Conservation (phyloP, 2,113 vertebrate genomes). For the Chinchilla lanigera region DNA sequence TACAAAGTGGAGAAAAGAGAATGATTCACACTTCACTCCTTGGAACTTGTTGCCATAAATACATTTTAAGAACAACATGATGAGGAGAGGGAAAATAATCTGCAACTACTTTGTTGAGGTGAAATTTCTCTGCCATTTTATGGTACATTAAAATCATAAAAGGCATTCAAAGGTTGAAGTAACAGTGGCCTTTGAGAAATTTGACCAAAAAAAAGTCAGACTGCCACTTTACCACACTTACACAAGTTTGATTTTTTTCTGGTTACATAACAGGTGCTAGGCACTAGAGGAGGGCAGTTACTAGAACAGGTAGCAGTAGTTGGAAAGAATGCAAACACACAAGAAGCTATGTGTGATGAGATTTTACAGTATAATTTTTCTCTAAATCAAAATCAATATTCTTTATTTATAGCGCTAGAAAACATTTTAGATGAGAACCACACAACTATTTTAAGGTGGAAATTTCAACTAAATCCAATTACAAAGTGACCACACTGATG, state of each 20-base stretch:
- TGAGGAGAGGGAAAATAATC: not conserved
- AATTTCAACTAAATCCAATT: constrained; percentile 59
- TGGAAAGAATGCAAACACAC: constrained; percentile 1
- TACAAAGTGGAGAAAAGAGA: not conserved
- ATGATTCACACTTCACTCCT: constrained; percentile 10
- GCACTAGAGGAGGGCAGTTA: not conserved
- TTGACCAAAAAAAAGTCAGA: constrained; percentile 40
- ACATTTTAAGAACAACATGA: not conserved
- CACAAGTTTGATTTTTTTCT: not conserved
- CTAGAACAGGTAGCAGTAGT: not conserved
- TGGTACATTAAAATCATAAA: constrained; percentile 47
- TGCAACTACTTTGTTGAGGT: not conserved
- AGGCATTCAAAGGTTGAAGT: not conserved
- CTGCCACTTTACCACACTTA: constrained; percentile 24
- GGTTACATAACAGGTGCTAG: constrained; percentile 51
- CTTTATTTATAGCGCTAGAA: constrained; percentile 10
- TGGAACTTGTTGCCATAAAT: not conserved
- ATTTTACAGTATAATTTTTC: constrained; percentile 41
- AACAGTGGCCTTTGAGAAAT: constrained; percentile 52
- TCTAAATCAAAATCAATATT: constrained; percentile 14
- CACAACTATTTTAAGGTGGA: constrained; percentile 52
- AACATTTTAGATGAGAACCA: constrained; percentile 37
- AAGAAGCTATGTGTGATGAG: constrained; percentile 38
- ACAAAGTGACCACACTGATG: constrained; percentile 7
- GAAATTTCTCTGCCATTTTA: constrained; percentile 45